Percentiles rank a stretch among this genome's conserved stretches.
These are phyloP conservation scores for Meles meles DNA, from an alignment of 2,113 vertebrate genomes.

Conservation along the genomic window DNA sequence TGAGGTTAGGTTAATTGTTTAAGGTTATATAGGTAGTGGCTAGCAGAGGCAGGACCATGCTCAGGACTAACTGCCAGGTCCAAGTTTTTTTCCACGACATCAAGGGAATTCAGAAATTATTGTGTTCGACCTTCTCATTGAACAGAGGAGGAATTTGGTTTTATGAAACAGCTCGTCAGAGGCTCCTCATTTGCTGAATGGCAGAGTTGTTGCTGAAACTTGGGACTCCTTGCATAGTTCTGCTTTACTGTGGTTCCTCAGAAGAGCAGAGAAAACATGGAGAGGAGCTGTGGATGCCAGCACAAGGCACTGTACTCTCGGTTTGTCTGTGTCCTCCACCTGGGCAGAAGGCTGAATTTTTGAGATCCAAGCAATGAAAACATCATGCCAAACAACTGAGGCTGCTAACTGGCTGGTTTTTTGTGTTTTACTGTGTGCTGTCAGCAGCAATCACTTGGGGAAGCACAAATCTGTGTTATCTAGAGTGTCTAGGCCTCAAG, in stretches of 20 bases:
- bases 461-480: constrained; percentile 7
- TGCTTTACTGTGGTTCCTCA: not conserved
- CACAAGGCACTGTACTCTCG: not conserved
- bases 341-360: not conserved
- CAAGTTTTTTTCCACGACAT: not conserved
- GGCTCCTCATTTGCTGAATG: not conserved
- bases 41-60: not conserved
- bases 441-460: constrained; percentile 26
- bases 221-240: not conserved
- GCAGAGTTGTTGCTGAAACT: constrained; percentile 26
- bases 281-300: not conserved
- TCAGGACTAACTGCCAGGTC: not conserved
- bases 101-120: constrained; percentile 1
- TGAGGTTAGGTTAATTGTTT: not conserved
- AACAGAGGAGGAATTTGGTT: not conserved
- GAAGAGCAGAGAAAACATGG: not conserved
- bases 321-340: not conserved
- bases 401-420: constrained; percentile 29
- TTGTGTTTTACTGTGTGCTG: not conserved
- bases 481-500: constrained; percentile 25
- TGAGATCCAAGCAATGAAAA: not conserved
- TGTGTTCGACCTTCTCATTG: not conserved
- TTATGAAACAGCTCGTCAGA: not conserved
- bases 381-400: not conserved
- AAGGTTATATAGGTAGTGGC: not conserved